These are phyloP conservation scores for Oreortyx pictus DNA, from an alignment of 2,797 vertebrate species.

Conservation along the genomic window DNA sequence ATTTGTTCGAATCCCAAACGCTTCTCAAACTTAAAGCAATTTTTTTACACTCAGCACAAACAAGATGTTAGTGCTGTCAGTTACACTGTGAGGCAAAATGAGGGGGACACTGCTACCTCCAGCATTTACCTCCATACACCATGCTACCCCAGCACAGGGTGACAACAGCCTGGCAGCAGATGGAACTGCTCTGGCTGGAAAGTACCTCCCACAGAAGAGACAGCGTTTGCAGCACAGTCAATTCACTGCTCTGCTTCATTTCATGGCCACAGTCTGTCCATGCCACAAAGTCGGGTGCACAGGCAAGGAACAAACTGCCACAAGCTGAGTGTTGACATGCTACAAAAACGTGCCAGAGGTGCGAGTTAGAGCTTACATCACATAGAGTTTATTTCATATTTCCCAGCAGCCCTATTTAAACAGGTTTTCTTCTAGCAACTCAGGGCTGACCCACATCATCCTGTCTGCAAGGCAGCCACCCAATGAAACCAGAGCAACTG, in stretches of 20 bases:
- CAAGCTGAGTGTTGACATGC: fast-evolving
- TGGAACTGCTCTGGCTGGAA: slow-evolving; percentile 6
- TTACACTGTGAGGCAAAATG: not conserved
- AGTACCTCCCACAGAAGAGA: not conserved
- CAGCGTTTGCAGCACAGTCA: not conserved
- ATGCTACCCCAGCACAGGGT: not conserved
- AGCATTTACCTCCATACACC: not conserved
- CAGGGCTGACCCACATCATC: not conserved
- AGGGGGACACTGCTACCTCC: not conserved
- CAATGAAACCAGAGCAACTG: not conserved
- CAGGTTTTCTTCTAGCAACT: not conserved
- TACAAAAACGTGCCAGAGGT: not conserved
- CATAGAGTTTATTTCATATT: not conserved
- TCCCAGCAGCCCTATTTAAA: not conserved
- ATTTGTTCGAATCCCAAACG: fast-evolving
- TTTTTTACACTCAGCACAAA: not conserved
- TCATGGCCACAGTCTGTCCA: fast-evolving
- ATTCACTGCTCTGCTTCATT: not conserved
- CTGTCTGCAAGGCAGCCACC: not conserved
- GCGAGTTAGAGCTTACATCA: not conserved
- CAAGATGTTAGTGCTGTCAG: not conserved
- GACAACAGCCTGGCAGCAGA: not conserved
- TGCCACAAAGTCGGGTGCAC: not conserved
- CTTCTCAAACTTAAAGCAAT: not conserved
- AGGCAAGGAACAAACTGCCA: not conserved